Evolutionary conservation across 2,113 vertebrate species (phyloP), one percentile per base, ranked within the genome.

Genomic region (Saguinus imperator): DNA sequence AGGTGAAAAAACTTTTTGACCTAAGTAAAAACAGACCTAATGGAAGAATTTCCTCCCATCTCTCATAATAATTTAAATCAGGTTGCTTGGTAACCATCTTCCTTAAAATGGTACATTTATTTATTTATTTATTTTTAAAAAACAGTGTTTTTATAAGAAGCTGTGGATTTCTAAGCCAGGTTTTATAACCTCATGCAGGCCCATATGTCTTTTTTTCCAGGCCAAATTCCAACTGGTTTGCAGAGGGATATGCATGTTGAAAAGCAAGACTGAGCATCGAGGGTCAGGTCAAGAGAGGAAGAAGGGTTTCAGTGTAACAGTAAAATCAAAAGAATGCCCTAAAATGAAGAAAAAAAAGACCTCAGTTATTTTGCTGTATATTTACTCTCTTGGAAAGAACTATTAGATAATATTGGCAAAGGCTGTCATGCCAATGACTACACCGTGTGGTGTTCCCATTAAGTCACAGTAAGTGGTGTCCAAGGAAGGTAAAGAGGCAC

Each of bases 71-170:
- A 95, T 88, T 98, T 98, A 97, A 97, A 94, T 95, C 90, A 96
- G 92, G 96, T 97, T 98, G 95, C 97, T 96, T 97, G 90, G 98
- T 97, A 97, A 98, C 97, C 94, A 84, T 92, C 87, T 95, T 95
- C 96, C 77, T 97, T 94, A 95, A 96, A 97, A 95, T 88, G 91
- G 81, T 93, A 94, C 87, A 52, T 98, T 95, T 95, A 76, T 94
- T 61, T 43, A 43, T 43, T 43, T 43, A 5, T 72, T 45, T 70
- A 40, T 72, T 52, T 94, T 32, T n/a, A 91, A 87, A 77, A 97
- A 96, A 93, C 23, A 37, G 52, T 95, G 84, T 96, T 97, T 97
- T 97, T 95, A 87, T 94, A 97, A 97, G 94, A 97, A 98, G 94
- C 89, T 79, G 84, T 94, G 94, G 92, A 92, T 96, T 94, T 96